These are phyloP conservation scores for Phalacrocorax carbo DNA, from an alignment of 2,113 vertebrate genomes.

Conservation along the genomic window DNA sequence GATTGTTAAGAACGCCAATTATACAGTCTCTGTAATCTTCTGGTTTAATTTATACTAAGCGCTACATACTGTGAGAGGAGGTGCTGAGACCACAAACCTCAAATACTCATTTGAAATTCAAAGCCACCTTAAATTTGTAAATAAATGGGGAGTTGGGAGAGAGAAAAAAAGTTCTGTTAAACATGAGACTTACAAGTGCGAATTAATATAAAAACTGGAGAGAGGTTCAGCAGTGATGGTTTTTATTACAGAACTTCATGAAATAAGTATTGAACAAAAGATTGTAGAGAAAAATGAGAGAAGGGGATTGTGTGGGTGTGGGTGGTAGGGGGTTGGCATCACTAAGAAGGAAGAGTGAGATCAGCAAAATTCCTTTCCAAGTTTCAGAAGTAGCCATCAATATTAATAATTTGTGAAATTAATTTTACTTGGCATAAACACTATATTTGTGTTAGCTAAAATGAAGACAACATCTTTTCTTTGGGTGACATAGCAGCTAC, in stretches of 20 bases:
- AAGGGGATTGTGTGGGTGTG: background rate
- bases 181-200: background rate
- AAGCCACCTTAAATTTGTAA: background rate
- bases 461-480: background rate
- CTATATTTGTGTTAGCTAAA: background rate
- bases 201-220: background rate
- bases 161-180: background rate
- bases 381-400: background rate
- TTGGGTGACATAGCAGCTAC: background rate
- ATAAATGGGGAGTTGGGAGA: background rate
- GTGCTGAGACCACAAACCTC: background rate
- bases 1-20: background rate
- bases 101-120: background rate
- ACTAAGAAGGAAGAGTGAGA: background rate
- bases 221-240: background rate
- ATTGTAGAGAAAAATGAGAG: background rate
- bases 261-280: background rate
- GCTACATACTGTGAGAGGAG: background rate
- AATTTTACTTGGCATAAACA: background rate
- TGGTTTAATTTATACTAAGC: background rate
- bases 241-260: background rate
- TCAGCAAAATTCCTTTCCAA: background rate
- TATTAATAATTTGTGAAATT: background rate
- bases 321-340: background rate
- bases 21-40: background rate